Evolutionary conservation across 2,113 vertebrate genomes (phyloP).

Genomic region (Tyto alba): DNA sequence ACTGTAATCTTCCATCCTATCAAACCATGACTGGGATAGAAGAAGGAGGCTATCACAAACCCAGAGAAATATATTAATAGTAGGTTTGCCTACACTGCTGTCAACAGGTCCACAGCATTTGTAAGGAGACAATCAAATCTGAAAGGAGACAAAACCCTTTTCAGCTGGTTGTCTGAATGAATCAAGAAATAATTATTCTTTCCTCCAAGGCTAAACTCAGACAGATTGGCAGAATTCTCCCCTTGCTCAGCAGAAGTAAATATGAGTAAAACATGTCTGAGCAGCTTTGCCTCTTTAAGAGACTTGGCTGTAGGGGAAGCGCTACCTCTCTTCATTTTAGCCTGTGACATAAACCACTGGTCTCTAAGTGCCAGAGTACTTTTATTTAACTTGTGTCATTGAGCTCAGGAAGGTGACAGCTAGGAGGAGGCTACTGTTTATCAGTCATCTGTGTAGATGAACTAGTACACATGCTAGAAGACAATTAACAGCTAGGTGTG

Average conservation of each 20-base stretch:
- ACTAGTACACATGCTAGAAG: not conserved
- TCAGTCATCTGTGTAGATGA: not conserved
- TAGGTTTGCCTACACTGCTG: not conserved
- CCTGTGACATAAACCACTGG: not conserved
- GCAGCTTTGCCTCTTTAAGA: not conserved
- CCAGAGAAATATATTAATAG: not conserved
- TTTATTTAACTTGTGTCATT: not conserved
- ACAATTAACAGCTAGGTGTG: not conserved
- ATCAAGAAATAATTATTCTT: conserved; percentile 1
- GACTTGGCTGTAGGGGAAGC: not conserved
- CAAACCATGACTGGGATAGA: not conserved
- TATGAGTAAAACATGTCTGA: not conserved
- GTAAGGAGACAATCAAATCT: not conserved
- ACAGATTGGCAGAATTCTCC: not conserved
- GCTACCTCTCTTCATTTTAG: not conserved
- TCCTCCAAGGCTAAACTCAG: not conserved
- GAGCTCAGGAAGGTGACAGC: not conserved
- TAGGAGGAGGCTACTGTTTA: not conserved
- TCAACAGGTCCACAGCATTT: not conserved
- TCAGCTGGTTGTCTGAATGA: not conserved
- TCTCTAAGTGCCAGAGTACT: not conserved
- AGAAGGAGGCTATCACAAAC: not conserved
- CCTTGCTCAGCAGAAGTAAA: not conserved
- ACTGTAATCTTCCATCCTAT: not conserved
- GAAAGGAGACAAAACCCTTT: not conserved